phyloP scores from a whole-genome alignment of 2,113 vertebrate species.

The Mola mola region DNA sequence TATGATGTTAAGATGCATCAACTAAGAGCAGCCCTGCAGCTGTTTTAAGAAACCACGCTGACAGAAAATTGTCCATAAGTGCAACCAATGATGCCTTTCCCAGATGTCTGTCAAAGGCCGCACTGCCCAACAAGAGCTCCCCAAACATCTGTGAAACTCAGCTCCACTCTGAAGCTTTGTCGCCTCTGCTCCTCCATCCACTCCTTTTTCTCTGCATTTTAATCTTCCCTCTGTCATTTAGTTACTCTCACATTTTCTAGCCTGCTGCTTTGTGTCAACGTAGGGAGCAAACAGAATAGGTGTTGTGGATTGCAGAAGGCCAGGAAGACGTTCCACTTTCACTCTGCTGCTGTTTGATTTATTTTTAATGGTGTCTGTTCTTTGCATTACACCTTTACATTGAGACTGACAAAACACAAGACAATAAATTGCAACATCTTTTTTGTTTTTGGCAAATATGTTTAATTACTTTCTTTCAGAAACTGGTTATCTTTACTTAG shows the following conservation, averaged over 20 bases:
- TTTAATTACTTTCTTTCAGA: too few species aligned
- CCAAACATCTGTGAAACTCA: conserved; percentile 49
- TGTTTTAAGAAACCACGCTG: conserved; percentile 48
- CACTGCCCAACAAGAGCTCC: conserved; percentile 20
- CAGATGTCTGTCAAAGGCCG: conserved; percentile 41
- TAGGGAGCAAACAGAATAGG: neutral
- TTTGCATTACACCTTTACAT: too few species aligned
- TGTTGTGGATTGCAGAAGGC: conserved; percentile 31
- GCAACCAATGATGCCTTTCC: conserved; percentile 31
- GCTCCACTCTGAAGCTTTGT: conserved; percentile 36
- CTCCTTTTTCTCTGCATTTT: neutral
- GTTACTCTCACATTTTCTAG: neutral
- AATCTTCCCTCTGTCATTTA: conserved; percentile 1
- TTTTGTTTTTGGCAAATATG: too few species aligned
- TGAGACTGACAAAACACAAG: too few species aligned
- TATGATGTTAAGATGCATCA: conserved; percentile 26
- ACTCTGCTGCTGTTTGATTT: conserved; percentile 14
- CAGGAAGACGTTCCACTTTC: conserved; percentile 36
- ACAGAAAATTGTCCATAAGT: conserved; percentile 30
- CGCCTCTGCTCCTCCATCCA: conserved; percentile 32
- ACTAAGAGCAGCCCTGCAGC: conserved; percentile 47
- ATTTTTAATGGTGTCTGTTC: too few species aligned
- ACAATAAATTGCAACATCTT: neutral
- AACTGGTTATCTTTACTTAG: too few species aligned
- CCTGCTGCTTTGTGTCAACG: conserved; percentile 10